Base-by-base conservation (phyloP, 2,888 invertebrate species). In the Leptinotarsa haldemani region DNA sequence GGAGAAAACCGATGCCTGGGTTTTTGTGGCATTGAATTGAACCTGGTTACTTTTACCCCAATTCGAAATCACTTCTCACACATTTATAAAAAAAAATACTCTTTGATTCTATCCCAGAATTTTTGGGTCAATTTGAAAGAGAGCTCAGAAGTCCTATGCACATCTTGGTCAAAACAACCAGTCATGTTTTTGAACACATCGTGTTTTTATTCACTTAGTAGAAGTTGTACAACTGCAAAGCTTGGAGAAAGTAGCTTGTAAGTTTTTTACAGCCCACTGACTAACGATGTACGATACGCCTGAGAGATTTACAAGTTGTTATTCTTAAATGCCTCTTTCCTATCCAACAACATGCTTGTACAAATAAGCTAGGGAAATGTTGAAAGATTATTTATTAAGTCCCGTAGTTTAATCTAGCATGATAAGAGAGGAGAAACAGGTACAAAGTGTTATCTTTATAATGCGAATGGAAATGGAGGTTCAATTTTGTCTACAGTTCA, bases 261-360 rank as follows among this genome's bases (percentile, higher is more conserved):
- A 61, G 25, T n/a, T n/a, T 61, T 16, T 22, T 13, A 20, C 56
- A 22, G 56, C 61, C 61, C 40, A 61, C 61, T 40, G 56, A 56
- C 56, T 56, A 56, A 56, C 13, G 22, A 22, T 30, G 25, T 61
- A 61, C 0, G 61, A 16, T 30, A 61, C 30, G 61, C 40, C 30
- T 30, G 61, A 61, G 30, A 61, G 61, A 61, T 61, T 61, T 61
- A 61, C 61, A 61, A 61, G 61, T 40, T 61, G 61, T 61, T 61
- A 61, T 61, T 56, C 25, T 61, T 61, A 61, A 61, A 61, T 40
- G 61, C 25, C 61, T 61, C 18, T 61, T 61, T 61, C n/a, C 15
- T 61, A 61, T 61, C 25, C 40, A 61, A 16, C 25, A n/a, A 40
- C 40, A 30, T 16, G 61, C 61, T 56, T 61, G 61, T 61, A 61